Evolutionary conservation across 2,113 vertebrate genomes (phyloP), one percentile per base, ranked within the genome.

Genomic region (Alethe castanea): DNA sequence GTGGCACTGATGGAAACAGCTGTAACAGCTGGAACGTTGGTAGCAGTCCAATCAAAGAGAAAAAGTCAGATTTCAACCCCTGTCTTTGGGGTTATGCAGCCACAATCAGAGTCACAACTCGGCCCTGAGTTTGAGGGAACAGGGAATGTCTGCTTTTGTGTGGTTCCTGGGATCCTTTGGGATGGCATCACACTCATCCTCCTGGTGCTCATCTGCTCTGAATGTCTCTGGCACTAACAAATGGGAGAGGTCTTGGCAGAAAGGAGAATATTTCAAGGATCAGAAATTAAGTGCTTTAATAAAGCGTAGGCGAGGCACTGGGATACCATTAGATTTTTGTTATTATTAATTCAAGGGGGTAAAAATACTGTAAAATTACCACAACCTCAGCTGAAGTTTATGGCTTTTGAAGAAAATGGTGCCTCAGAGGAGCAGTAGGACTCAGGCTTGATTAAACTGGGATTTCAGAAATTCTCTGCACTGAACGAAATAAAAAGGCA

Each of bases 371-470:
- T 76, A 81, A 89, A 82, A 90, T 94, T 69, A 96, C 60, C 71
- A 78, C 48, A 40, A 52, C n/a, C 73, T 85, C 47, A 42, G 70
- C 67, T 95, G 90, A 92, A 86, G 92, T 96, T 96, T 91, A 40
- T 89, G 72, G 92, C 70, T 52, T 97, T 94, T 94, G 87, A 92
- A 86, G 74, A 60, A 91, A 69, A 83, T n/a, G 40, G 60, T 56
- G 71, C 56, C 97, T 96, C 96, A 15, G 52, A 94, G 96, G 96
- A 96, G 48, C 15, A 15, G 44, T 5, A 84, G 94, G 95, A 89
- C 61, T 95, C 45, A 19, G 81, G 77, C 92, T 97, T 98, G 97
- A 97, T 98, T 98, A 96, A 97, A 95, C 47, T 80, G 97, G 97
- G 97, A 97, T 94, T 97, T 97, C 54, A 60, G 42, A 72, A 76